Percentiles rank a stretch among this genome's conserved stretches.
phyloP scores from a whole-genome alignment of 1,140 invertebrate species.

The Sitophilus oryzae region DNA sequence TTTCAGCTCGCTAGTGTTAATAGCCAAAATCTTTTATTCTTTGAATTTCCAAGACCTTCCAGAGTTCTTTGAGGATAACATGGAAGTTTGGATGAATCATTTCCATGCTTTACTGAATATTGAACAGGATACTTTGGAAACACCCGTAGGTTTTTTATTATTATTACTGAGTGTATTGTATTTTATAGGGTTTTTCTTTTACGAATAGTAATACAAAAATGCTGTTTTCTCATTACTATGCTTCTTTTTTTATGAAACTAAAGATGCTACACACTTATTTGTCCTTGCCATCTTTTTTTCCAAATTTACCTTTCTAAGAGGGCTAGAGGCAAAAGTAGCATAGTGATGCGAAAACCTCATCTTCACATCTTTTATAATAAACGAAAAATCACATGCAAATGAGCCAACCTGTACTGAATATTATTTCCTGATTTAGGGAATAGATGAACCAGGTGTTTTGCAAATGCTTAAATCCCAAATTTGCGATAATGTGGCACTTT shows the following conservation, averaged over 20 bases:
- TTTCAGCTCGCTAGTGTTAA: slow-evolving; percentile 81
- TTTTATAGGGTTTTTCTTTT: no score
- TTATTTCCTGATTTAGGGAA: slow-evolving; percentile 52
- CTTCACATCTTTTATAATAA: not conserved
- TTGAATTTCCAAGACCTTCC: slow-evolving; percentile 95
- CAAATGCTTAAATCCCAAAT: slow-evolving; percentile 92
- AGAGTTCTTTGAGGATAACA: slow-evolving; percentile 98
- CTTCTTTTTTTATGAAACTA: no score
- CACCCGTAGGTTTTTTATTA: slow-evolving; percentile 49
- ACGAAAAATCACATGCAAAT: not conserved
- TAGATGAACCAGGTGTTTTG: slow-evolving; percentile 83
- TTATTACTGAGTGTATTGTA: slow-evolving; percentile 5
- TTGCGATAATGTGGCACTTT: slow-evolving; percentile 90
- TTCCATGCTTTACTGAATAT: slow-evolving; percentile 75
- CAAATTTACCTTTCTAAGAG: no score
- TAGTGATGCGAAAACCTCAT: no score
- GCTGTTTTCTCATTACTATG: no score
- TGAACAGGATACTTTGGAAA: slow-evolving; percentile 69
- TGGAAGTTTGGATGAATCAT: slow-evolving; percentile 88
- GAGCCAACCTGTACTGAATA: not conserved
- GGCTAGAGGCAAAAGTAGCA: no score
- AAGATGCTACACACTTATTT: no score
- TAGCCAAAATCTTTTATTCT: slow-evolving; percentile 96
- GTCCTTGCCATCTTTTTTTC: no score
- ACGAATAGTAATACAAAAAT: no score